Evolutionary conservation across 53 echinoderm and acorn worm genomes (phyloP), one percentile per base, ranked within the genome.

Genomic region (Antedon mediterranea): DNA sequence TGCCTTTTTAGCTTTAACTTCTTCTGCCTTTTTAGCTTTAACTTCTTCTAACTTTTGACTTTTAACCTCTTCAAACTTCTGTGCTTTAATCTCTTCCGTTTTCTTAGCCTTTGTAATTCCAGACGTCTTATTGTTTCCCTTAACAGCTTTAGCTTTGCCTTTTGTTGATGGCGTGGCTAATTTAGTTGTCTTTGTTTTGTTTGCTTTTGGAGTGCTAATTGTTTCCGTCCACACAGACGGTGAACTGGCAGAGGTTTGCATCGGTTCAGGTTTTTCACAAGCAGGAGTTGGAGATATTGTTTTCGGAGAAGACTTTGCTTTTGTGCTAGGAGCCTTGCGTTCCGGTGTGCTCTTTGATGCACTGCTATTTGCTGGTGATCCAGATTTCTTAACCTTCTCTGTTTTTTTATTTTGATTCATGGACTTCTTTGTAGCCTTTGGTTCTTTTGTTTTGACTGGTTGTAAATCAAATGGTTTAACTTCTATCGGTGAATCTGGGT

Each of bases 401-500:
- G 43, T 76, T 0, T 32, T 70, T 28, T 71, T 37, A 23, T 73
- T 79, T 72, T 80, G 77, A 74, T 89, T 86, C 77, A 86, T 79
- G 15, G 85, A 34, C 28, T 76, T 82, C 30, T 80, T 86, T 23
- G 43, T 43, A 2, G 79, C 80, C 73, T 91, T 77, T 4, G 78
- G 13, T 71, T 72, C 72, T 30, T 72, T 78, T 18, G 83, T 30
- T 23, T 77, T 77, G 31, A 83, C 23, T 0, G 78, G 71, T 32
- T 43, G 83, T 26, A 32, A 13, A 27, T 37, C 72, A 77, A 72
- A 76, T 14, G 75, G 75, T 30, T 80, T 80, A n/a, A 77, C 76
- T n/a, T 77, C 81, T 43, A 85, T 78, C 23, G 82, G 77, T 8
- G 82, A 86, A 73, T 81, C 81, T 72, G 86, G 81, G 57, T 86